Evolutionary conservation across 1,140 invertebrate genomes (phyloP).

Genomic region (Ostrea denselamellosa): DNA sequence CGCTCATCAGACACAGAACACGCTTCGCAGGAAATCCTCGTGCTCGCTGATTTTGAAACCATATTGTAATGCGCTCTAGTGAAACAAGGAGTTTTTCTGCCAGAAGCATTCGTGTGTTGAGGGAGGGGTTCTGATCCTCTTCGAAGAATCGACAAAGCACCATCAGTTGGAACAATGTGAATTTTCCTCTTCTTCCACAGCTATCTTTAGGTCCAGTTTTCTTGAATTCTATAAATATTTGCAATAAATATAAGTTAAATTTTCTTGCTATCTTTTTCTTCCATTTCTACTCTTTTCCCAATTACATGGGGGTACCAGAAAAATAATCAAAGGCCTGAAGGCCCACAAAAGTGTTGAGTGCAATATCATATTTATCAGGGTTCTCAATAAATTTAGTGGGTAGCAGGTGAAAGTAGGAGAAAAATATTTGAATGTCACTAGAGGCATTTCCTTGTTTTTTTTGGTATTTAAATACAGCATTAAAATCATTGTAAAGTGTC

Average conservation of each 20-base stretch:
- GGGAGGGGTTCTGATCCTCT: conserved; percentile 52
- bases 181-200: conserved; percentile 50
- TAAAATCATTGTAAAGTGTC: no score
- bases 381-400: no score
- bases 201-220: conserved; percentile 50
- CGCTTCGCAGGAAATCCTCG: conserved; percentile 53
- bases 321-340: no score
- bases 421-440: no score
- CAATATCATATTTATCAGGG: no score
- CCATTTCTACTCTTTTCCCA: no score
- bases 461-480: no score
- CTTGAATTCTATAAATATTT: conserved; percentile 52
- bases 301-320: no score
- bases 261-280: no score
- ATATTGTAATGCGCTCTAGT: conserved; percentile 54
- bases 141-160: conserved; percentile 56
- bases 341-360: no score
- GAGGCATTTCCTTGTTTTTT: no score
- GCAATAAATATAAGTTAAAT: not conserved
- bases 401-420: no score
- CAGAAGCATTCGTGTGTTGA: conserved; percentile 47
- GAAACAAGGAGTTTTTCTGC: conserved; percentile 56
- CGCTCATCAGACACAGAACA: conserved; percentile 44
- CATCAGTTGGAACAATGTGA: conserved; percentile 55
- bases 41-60: conserved; percentile 58